Evolutionary conservation across 2,888 invertebrate species (phyloP).

Genomic region (Cosmorhoe ocellata): DNA sequence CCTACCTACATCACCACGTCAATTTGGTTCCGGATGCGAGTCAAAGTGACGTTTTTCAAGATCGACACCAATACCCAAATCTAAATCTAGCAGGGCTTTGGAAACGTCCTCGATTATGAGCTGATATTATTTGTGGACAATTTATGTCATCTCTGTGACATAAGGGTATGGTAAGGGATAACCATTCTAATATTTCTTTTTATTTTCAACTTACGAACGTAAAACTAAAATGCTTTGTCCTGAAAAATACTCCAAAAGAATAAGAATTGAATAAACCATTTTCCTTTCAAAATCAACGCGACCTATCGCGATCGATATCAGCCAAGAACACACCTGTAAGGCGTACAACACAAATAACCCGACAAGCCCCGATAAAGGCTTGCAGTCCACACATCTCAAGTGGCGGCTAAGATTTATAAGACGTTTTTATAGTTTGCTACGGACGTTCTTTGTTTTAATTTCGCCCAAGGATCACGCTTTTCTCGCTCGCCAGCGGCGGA

Average conservation of each 20-base stretch:
- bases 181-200: conserved; percentile 13
- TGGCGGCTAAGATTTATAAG: conserved; percentile 64
- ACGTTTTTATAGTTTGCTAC: conserved; percentile 72
- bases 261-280: conserved; percentile 22
- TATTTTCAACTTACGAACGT: background rate
- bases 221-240: conserved; percentile 3
- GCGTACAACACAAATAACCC: conserved; percentile 61
- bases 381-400: conserved; percentile 64
- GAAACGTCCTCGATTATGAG: conserved; percentile 39
- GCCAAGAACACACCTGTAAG: conserved; percentile 55
- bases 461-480: conserved; percentile 63
- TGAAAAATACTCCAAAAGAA: background rate
- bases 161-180: conserved; percentile 11
- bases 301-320: conserved; percentile 55
- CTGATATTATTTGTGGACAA: conserved; percentile 36
- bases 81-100: conserved; percentile 44
- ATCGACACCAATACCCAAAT: conserved; percentile 50
- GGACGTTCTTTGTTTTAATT: conserved; percentile 79
- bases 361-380: conserved; percentile 58
- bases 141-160: conserved; percentile 21
- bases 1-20: conserved; percentile 53
- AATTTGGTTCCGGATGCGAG: conserved; percentile 45
- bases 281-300: conserved; percentile 36
- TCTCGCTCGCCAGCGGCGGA: conserved; percentile 43
- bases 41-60: conserved; percentile 46